Evolutionary conservation across 2,113 vertebrate species (phyloP).

Genomic region (Paracanthobrama guichenoti): DNA sequence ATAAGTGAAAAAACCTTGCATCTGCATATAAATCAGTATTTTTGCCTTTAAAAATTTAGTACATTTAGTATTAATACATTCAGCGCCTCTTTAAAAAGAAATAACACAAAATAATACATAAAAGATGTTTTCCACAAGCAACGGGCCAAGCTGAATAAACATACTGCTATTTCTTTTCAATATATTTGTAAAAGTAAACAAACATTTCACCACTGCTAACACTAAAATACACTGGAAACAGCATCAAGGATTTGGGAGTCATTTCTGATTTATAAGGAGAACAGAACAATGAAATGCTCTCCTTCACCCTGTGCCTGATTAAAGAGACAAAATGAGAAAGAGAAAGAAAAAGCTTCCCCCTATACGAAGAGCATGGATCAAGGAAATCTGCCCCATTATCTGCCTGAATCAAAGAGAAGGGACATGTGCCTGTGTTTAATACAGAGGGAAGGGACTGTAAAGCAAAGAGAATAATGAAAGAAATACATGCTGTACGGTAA

Average conservation of each 20-base stretch:
- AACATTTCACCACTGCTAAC: neutral
- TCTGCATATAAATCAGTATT: neutral
- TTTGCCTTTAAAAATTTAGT: neutral
- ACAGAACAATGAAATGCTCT: neutral
- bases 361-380: neutral
- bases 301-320: neutral
- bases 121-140: neutral
- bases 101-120: constrained; percentile 4
- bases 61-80: neutral
- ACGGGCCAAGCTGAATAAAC: neutral
- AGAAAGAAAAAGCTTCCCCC: neutral
- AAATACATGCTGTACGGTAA: neutral
- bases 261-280: neutral
- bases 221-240: neutral
- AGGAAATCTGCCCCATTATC: constrained; percentile 3
- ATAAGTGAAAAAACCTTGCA: neutral
- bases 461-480: neutral
- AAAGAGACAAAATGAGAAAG: neutral
- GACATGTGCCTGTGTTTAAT: neutral
- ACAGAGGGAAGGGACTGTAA: neutral
- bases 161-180: neutral
- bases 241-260: neutral
- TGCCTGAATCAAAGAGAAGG: neutral
- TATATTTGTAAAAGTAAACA: neutral
- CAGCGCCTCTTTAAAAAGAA: neutral